These are phyloP conservation scores for Megaleporinus macrocephalus DNA, from an alignment of 2,113 vertebrate genomes.

Conservation along the genomic window DNA sequence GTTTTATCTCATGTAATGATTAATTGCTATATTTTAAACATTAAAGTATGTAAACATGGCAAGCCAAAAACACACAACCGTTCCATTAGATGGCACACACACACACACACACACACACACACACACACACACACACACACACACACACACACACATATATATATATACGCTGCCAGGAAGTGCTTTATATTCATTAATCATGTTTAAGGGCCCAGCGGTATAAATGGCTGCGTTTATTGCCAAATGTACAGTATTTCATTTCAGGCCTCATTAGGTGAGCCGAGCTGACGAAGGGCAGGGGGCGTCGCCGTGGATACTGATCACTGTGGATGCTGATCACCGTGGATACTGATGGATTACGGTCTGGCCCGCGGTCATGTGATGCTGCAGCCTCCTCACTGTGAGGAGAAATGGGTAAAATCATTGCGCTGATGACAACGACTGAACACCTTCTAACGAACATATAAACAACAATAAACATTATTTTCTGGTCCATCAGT, in stretches of 20 bases:
- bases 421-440: too few relatives aligned
- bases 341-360: slow-evolving; percentile 37
- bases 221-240: slow-evolving; percentile 49
- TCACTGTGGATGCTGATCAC: background rate
- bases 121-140: background rate
- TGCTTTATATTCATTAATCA: slow-evolving; percentile 38
- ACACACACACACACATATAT: too few relatives aligned
- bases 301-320: background rate
- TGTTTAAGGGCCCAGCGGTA: slow-evolving; percentile 8
- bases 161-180: too few relatives aligned
- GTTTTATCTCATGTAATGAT: too few relatives aligned
- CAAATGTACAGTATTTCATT: slow-evolving; percentile 61
- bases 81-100: background rate
- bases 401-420: too few relatives aligned
- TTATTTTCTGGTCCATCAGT: too few relatives aligned
- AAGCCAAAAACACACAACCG: background rate
- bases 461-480: background rate
- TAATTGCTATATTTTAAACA: too few relatives aligned
- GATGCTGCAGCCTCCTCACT: background rate
- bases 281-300: slow-evolving; percentile 32
- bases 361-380: slow-evolving; percentile 8
- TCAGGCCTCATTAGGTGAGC: slow-evolving; percentile 59
- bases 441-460: background rate
- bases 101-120: slow-evolving; percentile 6
- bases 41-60: background rate